These are phyloP conservation scores for Drosophila mauritiana DNA, from an alignment of 1,140 invertebrate species.

Conservation along the genomic window DNA sequence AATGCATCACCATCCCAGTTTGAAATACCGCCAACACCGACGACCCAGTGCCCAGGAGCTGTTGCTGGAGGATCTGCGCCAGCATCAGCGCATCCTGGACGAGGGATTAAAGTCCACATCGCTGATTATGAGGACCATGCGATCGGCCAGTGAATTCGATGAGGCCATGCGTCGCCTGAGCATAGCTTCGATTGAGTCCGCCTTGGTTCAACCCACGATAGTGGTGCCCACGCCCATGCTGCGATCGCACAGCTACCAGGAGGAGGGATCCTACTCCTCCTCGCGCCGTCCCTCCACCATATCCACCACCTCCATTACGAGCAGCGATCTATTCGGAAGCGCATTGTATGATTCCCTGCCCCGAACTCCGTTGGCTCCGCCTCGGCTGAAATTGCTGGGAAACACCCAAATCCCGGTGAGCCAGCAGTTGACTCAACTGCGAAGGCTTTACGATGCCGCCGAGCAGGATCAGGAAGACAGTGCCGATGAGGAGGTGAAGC, in stretches of 20 bases:
- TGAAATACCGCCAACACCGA: slow-evolving; percentile 26
- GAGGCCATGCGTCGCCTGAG: slow-evolving; percentile 82
- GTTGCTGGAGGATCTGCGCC: slow-evolving; percentile 71
- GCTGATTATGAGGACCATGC: slow-evolving; percentile 83
- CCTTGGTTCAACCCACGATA: slow-evolving; percentile 60
- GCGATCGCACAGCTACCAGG: slow-evolving; percentile 77
- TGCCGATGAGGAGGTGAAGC: slow-evolving; percentile 83
- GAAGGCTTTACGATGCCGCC: slow-evolving; percentile 77
- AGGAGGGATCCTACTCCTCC: slow-evolving; percentile 38
- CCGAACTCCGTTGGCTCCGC: slow-evolving; percentile 63
- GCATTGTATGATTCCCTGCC: slow-evolving; percentile 59
- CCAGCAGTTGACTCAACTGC: slow-evolving; percentile 74
- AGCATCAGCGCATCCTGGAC: slow-evolving; percentile 76
- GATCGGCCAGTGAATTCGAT: slow-evolving; percentile 81
- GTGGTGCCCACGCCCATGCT: slow-evolving; percentile 76
- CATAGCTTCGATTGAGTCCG: slow-evolving; percentile 79
- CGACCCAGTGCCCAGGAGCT: slow-evolving; percentile 72
- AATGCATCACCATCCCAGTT: slow-evolving; percentile 36
- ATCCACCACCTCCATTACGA: slow-evolving; percentile 70
- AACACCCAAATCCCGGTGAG: slow-evolving; percentile 74
- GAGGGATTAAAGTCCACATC: slow-evolving; percentile 82
- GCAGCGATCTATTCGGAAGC: slow-evolving; percentile 72
- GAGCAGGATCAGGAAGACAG: slow-evolving; percentile 65
- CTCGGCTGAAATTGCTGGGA: slow-evolving; percentile 70
- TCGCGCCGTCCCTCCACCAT: slow-evolving; percentile 59